Evolutionary conservation across 2,113 vertebrate genomes (phyloP).

Genomic region (Aix galericulata): DNA sequence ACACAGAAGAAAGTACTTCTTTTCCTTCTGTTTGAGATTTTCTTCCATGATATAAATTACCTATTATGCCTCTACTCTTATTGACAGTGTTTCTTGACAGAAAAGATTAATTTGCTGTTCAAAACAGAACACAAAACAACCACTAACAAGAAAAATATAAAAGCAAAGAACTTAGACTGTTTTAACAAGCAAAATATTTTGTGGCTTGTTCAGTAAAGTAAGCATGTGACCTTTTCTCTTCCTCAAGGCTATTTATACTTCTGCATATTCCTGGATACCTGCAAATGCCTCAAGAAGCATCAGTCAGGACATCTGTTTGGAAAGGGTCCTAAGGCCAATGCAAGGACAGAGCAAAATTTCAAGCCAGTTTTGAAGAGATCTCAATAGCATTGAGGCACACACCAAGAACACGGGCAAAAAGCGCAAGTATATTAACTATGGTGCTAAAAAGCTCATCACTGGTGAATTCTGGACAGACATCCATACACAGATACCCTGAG

Average conservation of each 20-base stretch:
- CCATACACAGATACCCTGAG: fast-evolving
- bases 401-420: background rate
- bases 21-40: background rate
- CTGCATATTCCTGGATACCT: conserved; percentile 44
- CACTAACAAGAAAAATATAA: background rate
- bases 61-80: background rate
- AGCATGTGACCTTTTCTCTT: conserved; percentile 58
- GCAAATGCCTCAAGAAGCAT: conserved; percentile 9
- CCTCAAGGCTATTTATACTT: conserved; percentile 61
- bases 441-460: background rate
- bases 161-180: background rate
- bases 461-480: background rate
- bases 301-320: conserved; percentile 10
- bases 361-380: conserved; percentile 42
- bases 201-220: conserved; percentile 15
- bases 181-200: background rate
- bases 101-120: conserved; percentile 13
- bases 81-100: background rate
- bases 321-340: conserved; percentile 45
- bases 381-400: conserved; percentile 47
- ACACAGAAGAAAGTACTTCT: background rate
- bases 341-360: conserved; percentile 59
- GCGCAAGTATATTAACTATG: background rate
- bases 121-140: background rate
- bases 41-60: conserved; percentile 22